These are phyloP conservation scores for Anser cygnoides DNA, from an alignment of 2,113 vertebrate genomes.

Conservation along the genomic window DNA sequence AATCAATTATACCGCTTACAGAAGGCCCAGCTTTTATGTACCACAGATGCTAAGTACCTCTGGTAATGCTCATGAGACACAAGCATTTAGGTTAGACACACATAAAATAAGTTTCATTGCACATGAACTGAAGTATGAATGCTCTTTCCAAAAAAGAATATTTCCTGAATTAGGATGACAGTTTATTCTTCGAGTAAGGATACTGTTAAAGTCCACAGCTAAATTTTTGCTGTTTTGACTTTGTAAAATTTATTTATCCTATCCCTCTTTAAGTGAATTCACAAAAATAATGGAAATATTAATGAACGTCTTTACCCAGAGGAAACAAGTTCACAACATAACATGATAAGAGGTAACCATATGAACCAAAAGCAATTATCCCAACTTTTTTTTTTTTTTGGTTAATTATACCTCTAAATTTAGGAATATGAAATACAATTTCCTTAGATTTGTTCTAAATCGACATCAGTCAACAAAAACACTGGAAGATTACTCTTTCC, in stretches of 20 bases:
- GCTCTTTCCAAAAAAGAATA: background rate
- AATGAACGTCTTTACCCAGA: background rate
- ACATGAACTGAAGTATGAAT: background rate
- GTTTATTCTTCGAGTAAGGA: background rate
- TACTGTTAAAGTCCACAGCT: background rate
- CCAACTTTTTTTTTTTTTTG: background rate
- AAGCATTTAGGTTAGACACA: background rate
- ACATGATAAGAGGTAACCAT: background rate
- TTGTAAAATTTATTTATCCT: background rate
- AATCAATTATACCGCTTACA: background rate
- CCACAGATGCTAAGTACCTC: background rate
- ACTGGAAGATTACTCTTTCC: background rate
- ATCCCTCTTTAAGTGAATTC: background rate
- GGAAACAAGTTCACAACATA: background rate
- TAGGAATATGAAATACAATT: background rate
- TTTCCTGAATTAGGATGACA: background rate
- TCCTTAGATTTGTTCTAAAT: background rate
- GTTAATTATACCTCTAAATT: background rate
- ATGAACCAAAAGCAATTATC: background rate
- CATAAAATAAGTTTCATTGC: background rate
- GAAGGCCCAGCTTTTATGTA: background rate
- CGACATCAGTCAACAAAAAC: background rate
- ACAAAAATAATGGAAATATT: background rate
- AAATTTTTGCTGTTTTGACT: background rate
- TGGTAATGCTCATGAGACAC: background rate